Evolutionary conservation across 1,140 invertebrate species (phyloP), one percentile per base, ranked within the genome.

Genomic region (Maconellicoccus hirsutus): DNA sequence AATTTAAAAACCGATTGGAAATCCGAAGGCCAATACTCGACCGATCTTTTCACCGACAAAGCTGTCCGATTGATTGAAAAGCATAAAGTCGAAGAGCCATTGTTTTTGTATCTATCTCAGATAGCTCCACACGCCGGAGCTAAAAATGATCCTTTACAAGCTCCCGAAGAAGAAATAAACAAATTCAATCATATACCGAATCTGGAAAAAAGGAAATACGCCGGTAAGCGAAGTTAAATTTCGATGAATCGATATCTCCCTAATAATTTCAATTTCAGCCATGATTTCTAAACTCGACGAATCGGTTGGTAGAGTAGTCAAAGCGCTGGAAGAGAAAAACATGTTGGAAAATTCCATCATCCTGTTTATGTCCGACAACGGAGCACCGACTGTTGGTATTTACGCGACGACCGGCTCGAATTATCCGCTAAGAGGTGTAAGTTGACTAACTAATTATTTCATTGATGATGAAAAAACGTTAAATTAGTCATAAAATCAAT

Each of bases 1-100:
- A 70, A 73, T 22, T n/a, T 73, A 25, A 52, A 74, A 4, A 25
- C 73, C 14, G 59, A 21, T 16, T 74, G 69, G 66, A 39, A 92
- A 73, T 78, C 88, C 0, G 89, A 91, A 77, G 93, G 92, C 0
- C 79, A 89, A 77, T 94, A 93, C 77, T 88, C 89, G 0, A 96
- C 93, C 0, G 89, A 93, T 71, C 75, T 95, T 1, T 93, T 92
- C 75, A 90, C 92, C 0, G 78, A 85, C 0, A 87, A 92, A 79
- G 86, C 92, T 1, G 81, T 90, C 0, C 79, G 81, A 72, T 82
- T 87, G 75, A 92, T 95, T 70, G 75, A 83, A 0, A 76, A 80
- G 0, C 91, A 94, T 77, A 85, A 91, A 73, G 74, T 75, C 0
- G 66, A 73, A 1, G 77, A 78, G 71, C 85, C 86, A 0, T 73